A percentile compares a stretch with the other conserved stretches of the same genome.
Evolutionary conservation across 2,113 vertebrate genomes (phyloP).

Genomic region (Myrmecobius fasciatus): DNA sequence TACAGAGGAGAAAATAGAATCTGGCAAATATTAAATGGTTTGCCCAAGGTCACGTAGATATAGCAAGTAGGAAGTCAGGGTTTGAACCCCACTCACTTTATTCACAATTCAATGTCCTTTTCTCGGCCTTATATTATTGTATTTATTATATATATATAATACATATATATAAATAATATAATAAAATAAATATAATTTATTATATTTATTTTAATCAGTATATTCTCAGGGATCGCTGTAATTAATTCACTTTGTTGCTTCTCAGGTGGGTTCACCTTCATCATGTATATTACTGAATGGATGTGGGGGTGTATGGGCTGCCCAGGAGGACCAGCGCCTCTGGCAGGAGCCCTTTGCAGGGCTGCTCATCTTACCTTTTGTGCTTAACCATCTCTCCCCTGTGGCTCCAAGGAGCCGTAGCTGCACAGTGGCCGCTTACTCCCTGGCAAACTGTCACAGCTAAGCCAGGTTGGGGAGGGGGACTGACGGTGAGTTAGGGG

Average conservation of each 20-base stretch:
- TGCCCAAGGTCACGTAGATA: not conserved
- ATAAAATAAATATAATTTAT: no score
- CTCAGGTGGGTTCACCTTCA: not conserved
- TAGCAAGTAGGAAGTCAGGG: not conserved
- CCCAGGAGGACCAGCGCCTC: no score
- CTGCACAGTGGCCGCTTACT: not conserved
- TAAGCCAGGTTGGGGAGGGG: not conserved
- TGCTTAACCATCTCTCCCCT: not conserved
- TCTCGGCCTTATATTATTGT: no score
- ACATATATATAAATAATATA: no score
- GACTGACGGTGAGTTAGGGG: not conserved
- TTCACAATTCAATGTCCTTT: not conserved
- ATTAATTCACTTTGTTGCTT: not conserved
- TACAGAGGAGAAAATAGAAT: not conserved
- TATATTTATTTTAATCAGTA: not conserved
- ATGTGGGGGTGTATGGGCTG: not conserved
- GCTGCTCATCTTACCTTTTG: not conserved
- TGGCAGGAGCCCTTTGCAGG: no score
- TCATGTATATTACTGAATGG: not conserved
- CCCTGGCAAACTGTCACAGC: not conserved
- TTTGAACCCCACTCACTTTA: not conserved
- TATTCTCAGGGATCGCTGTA: not conserved
- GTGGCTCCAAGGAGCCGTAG: not conserved
- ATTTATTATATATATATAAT: no score
- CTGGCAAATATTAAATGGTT: not conserved